phyloP scores from a whole-genome alignment of 2,113 vertebrate species.

The Synchiropus splendidus region DNA sequence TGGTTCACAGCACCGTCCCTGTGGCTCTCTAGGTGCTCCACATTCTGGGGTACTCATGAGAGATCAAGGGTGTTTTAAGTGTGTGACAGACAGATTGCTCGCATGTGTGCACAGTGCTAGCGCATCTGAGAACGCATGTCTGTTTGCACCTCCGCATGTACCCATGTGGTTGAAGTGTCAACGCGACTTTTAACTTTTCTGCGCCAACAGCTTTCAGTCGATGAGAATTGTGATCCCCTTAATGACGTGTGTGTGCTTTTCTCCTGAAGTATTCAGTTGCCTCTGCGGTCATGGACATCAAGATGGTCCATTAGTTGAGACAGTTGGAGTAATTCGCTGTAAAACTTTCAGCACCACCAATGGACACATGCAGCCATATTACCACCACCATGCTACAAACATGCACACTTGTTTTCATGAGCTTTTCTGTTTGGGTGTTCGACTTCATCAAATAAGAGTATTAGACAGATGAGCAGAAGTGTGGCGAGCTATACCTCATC shows the following conservation, averaged over 20 bases:
- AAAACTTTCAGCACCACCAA: no score
- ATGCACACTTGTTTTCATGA: no score
- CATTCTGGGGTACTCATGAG: constrained; percentile 25
- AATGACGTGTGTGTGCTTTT: constrained; percentile 4
- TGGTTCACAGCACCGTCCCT: constrained; percentile 31
- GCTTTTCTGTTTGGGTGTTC: no score
- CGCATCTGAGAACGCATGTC: constrained; percentile 1
- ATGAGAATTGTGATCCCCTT: constrained; percentile 16
- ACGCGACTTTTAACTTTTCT: constrained; percentile 23
- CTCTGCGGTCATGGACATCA: constrained; percentile 15
- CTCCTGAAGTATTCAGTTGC: constrained; percentile 12
- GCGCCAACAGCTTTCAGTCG: constrained; percentile 13
- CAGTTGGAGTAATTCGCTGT: no score
- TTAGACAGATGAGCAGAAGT: no score
- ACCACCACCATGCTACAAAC: no score
- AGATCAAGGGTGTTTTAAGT: constrained; percentile 14
- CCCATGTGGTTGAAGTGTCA: constrained; percentile 26
- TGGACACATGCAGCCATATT: no score
- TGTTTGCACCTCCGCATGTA: constrained; percentile 6
- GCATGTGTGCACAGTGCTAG: constrained; percentile 13
- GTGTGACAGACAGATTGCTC: constrained; percentile 35
- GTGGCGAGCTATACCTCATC: no score
- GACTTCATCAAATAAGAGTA: no score
- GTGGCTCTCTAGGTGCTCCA: constrained; percentile 19
- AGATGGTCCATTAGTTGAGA: no score